Evolutionary conservation across 2,113 vertebrate genomes (phyloP), one percentile per base, ranked within the genome.

Genomic region (Eudyptes chrysolophus): DNA sequence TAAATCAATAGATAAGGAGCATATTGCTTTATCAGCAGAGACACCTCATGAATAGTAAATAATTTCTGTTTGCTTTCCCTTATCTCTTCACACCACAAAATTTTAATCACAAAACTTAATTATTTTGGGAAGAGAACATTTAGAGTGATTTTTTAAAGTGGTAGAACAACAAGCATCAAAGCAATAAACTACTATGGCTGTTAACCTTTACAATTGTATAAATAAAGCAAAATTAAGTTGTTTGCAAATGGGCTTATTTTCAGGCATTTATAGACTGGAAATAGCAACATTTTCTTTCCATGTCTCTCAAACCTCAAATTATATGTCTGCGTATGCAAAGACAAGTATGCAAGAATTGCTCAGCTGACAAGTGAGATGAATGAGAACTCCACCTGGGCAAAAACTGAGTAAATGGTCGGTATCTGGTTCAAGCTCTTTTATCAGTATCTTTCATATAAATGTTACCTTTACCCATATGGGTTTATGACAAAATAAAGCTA

Each of bases 1-100:
- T 70, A 75, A 88, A 77, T 57, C 72, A 92, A 91, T 49, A 97
- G 85, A 93, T 87, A 96, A 92, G 44, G 16, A 92, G 11, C 5
- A 62, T 55, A 62, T n/a, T 95, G 19, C 38, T 89, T 97, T 94
- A 95, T 83, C 87, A 95, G 51, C 14, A 42, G 27, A 83, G 13
- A 55, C n/a, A 65, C 30, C 46, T 84, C 58, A 36, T 81, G 57
- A 92, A 89, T 32, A 84, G 32, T 36, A 89, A 83, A 70, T 64
- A 57, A 84, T 9, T 72, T 76, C 24, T 92, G 12, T 91, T 96
- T 92, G 40, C 20, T 88, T 79, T 83, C n/a, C 42, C 51, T 86
- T 55, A 65, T 55, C 30, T 90, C 36, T 80, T 83, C 38, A 76
- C 77, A 82, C n/a, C 10, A 94, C n/a, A 75, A 51, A 54, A 78